Conservation (phyloP, 92 coral and sea anemone species). For the Palythoa caribaeorum region DNA sequence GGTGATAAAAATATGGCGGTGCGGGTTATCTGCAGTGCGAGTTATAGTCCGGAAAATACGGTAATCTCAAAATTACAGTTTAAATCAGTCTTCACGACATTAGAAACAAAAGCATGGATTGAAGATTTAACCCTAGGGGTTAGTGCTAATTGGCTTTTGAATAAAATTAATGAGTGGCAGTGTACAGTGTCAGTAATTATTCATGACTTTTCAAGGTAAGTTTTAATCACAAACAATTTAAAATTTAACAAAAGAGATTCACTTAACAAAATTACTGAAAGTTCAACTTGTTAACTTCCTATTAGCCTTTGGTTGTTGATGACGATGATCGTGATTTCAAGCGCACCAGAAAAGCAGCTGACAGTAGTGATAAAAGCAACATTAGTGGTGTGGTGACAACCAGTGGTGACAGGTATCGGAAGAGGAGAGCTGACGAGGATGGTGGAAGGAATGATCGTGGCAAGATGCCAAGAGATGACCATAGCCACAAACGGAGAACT, state of each 20-base stretch:
- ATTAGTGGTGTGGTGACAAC: slow-evolving; percentile 55
- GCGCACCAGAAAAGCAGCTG: slow-evolving; percentile 89
- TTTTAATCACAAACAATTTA: no score
- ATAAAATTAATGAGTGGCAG: no score
- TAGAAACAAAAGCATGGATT: no score
- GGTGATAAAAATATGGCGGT: no score
- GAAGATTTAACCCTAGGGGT: background rate
- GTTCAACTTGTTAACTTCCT: background rate
- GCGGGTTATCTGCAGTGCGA: no score
- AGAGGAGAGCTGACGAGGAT: slow-evolving; percentile 88
- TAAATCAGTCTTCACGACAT: no score
- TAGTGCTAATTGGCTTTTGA: background rate
- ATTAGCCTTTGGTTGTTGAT: slow-evolving; percentile 85
- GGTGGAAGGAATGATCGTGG: slow-evolving; percentile 59
- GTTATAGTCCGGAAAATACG: no score
- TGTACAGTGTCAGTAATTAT: no score
- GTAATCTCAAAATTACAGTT: no score
- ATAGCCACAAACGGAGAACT: slow-evolving; percentile 32
- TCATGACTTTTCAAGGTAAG: no score
- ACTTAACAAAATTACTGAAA: background rate
- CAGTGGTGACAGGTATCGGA: slow-evolving; percentile 68
- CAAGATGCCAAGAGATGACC: slow-evolving; percentile 76
- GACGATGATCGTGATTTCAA: slow-evolving; percentile 98
- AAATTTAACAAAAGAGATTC: no score
- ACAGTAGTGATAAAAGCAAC: slow-evolving; percentile 61